These are phyloP conservation scores for Polyommatus icarus DNA, from an alignment of 2,888 invertebrate species.

Conservation along the genomic window DNA sequence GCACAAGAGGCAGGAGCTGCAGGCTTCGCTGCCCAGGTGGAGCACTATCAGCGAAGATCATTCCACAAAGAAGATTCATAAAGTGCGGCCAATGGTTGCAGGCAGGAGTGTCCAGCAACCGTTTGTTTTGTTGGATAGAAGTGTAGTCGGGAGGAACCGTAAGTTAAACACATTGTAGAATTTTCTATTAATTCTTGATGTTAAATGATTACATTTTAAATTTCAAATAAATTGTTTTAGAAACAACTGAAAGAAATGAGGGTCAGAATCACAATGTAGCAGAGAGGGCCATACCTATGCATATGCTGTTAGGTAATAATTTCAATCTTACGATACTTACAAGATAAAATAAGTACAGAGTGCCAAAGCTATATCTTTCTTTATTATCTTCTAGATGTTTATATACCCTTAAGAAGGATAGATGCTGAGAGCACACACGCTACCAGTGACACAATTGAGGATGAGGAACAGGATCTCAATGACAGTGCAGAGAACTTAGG, in stretches of 20 bases:
- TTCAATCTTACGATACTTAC: background rate
- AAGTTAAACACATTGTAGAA: background rate
- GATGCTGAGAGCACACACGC: conserved; percentile 52
- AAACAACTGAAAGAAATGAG: conserved; percentile 49
- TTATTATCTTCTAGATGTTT: conserved; percentile 59
- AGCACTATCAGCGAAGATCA: conserved; percentile 59
- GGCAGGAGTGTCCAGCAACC: conserved; percentile 71
- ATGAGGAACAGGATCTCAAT: conserved; percentile 48
- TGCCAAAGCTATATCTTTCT: background rate
- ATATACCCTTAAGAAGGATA: conserved; percentile 68
- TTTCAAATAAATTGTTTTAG: conserved; percentile 45
- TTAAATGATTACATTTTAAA: background rate
- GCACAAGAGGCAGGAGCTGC: conserved; percentile 54
- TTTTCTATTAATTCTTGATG: background rate
- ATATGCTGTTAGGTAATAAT: conserved; percentile 65
- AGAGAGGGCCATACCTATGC: conserved; percentile 62
- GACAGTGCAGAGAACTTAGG: conserved; percentile 52
- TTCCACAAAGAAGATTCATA: conserved; percentile 56
- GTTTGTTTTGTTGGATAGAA: conserved; percentile 64
- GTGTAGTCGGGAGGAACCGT: conserved; percentile 52
- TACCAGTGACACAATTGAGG: conserved; percentile 48
- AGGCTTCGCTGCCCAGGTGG: conserved; percentile 57
- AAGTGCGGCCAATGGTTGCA: conserved; percentile 65
- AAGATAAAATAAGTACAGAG: background rate
- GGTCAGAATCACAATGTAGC: conserved; percentile 53